Evolutionary conservation across 37 sponge, comb jelly and placozoan species (phyloP).

Genomic region (Ephydatia muelleri): DNA sequence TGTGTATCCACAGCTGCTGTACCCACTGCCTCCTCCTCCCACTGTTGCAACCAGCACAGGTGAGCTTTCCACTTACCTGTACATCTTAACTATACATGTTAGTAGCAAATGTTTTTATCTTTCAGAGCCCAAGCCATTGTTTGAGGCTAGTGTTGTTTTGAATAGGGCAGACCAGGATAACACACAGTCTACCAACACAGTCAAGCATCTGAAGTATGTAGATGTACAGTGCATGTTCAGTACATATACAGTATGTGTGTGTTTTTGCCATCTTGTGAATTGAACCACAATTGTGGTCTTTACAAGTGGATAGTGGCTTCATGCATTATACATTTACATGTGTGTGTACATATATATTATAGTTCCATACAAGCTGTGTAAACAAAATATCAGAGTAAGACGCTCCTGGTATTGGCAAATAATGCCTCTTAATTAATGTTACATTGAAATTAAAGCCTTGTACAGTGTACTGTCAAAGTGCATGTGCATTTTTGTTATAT

Average conservation of each 20-base stretch:
- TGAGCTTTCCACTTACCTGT: conserved; percentile 2
- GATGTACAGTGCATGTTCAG: not conserved
- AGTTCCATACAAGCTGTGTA: too few species aligned
- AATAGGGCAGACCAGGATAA: conserved; percentile 45
- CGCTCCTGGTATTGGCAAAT: too few species aligned
- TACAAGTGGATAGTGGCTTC: not conserved
- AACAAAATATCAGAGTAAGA: too few species aligned
- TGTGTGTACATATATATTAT: too few species aligned
- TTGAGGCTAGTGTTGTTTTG: conserved; percentile 83
- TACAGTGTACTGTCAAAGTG: too few species aligned
- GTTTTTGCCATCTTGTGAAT: too few species aligned
- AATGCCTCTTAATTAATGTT: too few species aligned
- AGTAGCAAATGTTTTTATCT: not conserved
- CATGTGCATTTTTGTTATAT: too few species aligned
- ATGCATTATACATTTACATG: too few species aligned
- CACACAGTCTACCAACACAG: not conserved
- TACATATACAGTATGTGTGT: not conserved
- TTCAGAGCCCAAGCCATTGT: conserved; percentile 87
- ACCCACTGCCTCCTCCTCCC: conserved; percentile 83
- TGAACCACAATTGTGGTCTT: too few species aligned
- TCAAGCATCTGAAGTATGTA: conserved; percentile 78
- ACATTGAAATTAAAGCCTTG: too few species aligned
- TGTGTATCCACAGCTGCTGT: conserved; percentile 76
- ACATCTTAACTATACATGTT: not conserved
- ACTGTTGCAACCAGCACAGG: conserved; percentile 77